Percentiles rank a stretch among this genome's conserved stretches.
These are phyloP conservation scores for Oxygymnocypris stewartii DNA, from an alignment of 2,113 vertebrate genomes.

Conservation along the genomic window DNA sequence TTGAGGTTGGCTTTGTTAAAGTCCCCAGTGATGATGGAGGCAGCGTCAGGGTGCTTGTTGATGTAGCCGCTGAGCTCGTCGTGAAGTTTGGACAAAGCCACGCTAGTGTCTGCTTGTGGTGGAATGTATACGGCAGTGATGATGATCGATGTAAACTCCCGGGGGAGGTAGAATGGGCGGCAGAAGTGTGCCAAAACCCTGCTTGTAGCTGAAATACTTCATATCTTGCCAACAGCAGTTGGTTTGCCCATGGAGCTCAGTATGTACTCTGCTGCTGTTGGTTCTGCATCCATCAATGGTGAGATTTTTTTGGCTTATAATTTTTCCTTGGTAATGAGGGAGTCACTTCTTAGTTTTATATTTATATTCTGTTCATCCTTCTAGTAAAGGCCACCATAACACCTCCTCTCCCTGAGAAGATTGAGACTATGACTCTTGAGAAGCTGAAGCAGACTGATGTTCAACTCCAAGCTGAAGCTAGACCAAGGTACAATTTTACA, in stretches of 20 bases:
- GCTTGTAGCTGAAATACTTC: constrained; percentile 70
- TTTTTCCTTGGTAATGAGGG: background rate
- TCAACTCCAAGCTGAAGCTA: constrained; percentile 65
- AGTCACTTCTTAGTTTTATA: background rate
- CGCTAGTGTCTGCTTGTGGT: too few species aligned
- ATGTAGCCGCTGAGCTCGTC: too few species aligned
- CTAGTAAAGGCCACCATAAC: constrained; percentile 61
- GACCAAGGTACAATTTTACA: constrained; percentile 65
- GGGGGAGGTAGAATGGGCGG: too few species aligned
- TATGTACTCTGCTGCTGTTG: constrained; percentile 70
- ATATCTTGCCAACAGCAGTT: constrained; percentile 72
- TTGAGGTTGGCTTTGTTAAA: too few species aligned
- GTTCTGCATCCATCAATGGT: constrained; percentile 63
- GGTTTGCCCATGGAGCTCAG: constrained; percentile 80
- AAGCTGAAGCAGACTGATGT: constrained; percentile 66
- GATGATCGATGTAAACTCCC: too few species aligned
- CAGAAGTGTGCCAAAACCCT: constrained; percentile 70
- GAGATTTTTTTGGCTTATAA: constrained; percentile 5
- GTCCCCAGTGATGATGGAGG: too few species aligned
- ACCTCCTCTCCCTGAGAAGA: constrained; percentile 65
- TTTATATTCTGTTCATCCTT: background rate
- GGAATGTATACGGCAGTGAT: too few species aligned
- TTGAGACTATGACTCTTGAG: constrained; percentile 60
- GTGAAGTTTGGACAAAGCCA: too few species aligned
- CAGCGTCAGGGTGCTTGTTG: too few species aligned